Evolutionary conservation across 1,140 invertebrate genomes (phyloP).

Genomic region (Adoxophyes honmai): DNA sequence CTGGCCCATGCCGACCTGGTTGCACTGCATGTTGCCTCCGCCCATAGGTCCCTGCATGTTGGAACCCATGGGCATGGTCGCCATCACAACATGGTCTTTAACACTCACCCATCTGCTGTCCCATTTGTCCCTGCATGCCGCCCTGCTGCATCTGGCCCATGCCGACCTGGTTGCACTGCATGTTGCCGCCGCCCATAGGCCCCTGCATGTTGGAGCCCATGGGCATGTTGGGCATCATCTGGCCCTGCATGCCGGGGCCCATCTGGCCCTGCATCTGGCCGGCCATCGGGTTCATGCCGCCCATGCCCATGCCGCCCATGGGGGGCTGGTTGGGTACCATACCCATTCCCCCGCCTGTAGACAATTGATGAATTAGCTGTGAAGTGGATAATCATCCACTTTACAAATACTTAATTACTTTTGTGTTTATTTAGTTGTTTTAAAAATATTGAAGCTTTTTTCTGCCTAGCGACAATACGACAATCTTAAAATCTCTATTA

Average conservation of each 20-base stretch:
- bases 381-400: too few relatives aligned
- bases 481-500: too few relatives aligned
- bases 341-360: too few relatives aligned
- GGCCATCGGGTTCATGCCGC: constrained; percentile 51
- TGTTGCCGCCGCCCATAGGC: constrained; percentile 1
- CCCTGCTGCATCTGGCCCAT: constrained; percentile 18
- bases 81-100: too few relatives aligned
- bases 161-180: constrained; percentile 58
- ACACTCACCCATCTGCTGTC: constrained; percentile 62
- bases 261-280: constrained; percentile 45
- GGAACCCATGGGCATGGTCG: constrained; percentile 41
- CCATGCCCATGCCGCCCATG: constrained; percentile 62
- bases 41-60: constrained; percentile 3
- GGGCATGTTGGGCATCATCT: constrained; percentile 25
- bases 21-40: constrained; percentile 41
- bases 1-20: constrained; percentile 39
- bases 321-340: constrained; percentile 58
- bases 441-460: too few relatives aligned
- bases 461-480: too few relatives aligned
- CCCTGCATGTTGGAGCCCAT: constrained; percentile 33
- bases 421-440: too few relatives aligned
- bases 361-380: too few relatives aligned
- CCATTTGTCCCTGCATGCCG: constrained; percentile 60
- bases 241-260: constrained; percentile 8
- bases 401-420: too few relatives aligned